phyloP scores from a whole-genome alignment of 23 tunicate genomes.

The Halocynthia aurantium region DNA sequence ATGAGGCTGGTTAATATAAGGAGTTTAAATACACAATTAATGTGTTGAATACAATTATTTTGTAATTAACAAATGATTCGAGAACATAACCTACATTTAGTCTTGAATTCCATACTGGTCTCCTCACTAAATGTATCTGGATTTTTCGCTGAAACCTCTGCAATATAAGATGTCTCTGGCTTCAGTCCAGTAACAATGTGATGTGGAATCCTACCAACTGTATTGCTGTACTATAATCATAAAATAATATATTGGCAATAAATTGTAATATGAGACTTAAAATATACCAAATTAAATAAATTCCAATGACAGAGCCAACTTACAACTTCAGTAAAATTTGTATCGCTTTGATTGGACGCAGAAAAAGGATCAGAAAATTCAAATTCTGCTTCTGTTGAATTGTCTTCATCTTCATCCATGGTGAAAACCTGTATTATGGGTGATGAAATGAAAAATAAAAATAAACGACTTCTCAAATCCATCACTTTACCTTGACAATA shows the following conservation, averaged over 20 bases:
- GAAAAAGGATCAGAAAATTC: neutral
- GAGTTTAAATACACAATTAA: neutral
- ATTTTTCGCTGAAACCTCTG: conserved; percentile 53
- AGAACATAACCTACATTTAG: conserved; percentile 51
- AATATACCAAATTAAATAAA: too few relatives aligned
- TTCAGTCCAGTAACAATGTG: conserved; percentile 41
- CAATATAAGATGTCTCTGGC: conserved; percentile 54
- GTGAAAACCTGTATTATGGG: conserved; percentile 3
- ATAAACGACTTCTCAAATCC: neutral
- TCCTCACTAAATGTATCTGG: conserved; percentile 59
- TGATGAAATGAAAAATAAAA: neutral
- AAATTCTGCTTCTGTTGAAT: conserved; percentile 2
- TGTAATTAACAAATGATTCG: neutral
- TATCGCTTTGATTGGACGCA: too few relatives aligned
- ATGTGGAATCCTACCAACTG: neutral
- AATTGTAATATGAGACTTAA: too few relatives aligned
- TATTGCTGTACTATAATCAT: neutral
- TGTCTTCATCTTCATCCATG: neutral
- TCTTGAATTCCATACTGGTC: conserved; percentile 30
- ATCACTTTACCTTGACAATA: conserved; percentile 33
- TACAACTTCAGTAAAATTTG: too few relatives aligned
- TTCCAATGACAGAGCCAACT: too few relatives aligned
- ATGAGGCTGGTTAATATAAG: conserved; percentile 35
- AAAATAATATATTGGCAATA: too few relatives aligned
- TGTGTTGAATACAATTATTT: neutral